Base-by-base conservation (phyloP, 2,888 invertebrate species). In the Drosophila rubida region DNA sequence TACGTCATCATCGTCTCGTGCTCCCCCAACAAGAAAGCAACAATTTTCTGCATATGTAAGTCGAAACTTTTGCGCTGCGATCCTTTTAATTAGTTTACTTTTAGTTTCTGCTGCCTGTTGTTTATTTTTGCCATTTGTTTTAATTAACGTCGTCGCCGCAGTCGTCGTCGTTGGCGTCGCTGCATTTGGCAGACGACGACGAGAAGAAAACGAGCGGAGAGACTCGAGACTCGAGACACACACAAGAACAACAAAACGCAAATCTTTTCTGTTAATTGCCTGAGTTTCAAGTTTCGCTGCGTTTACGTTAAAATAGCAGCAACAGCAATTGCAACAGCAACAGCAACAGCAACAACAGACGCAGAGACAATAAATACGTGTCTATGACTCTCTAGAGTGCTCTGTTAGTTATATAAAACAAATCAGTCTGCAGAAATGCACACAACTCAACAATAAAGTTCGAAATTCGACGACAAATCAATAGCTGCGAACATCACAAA, bases 31-130 rank as follows among this genome's bases (percentile, higher is more conserved):
- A 63, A 63, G 75, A 53, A 42, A 70, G 63, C 75, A 69, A 78
- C 72, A 69, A 78, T 62, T 75, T 75, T 79, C 80, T 79, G 85
- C 82, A 81, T 81, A 81, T 81, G 80, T 81, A 81, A 81, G 80
- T 81, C 42, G 79, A 81, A 76, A 74, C 75, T 69, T 79, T 70
- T 63, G 53, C 44, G 58, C 59, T 53, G 62, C 82, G 79, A 80
- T 84, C 80, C 79, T 84, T 80, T 81, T 78, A 78, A 80, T 84
- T 84, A 73, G 81, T 73, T 81, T 79, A 81, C 79, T 75, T 77
- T 76, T 69, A 69, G 70, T 75, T 72, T 80, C 45, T 66, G 80
- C 48, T 65, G 61, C 58, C 58, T 62, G 64, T 71, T 80, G 84
- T 84, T 84, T 84, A 67, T 80, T 80, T 80, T 68, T 50, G 74